phyloP scores from a whole-genome alignment of 2,888 invertebrate genomes.

The Melanchra persicariae region DNA sequence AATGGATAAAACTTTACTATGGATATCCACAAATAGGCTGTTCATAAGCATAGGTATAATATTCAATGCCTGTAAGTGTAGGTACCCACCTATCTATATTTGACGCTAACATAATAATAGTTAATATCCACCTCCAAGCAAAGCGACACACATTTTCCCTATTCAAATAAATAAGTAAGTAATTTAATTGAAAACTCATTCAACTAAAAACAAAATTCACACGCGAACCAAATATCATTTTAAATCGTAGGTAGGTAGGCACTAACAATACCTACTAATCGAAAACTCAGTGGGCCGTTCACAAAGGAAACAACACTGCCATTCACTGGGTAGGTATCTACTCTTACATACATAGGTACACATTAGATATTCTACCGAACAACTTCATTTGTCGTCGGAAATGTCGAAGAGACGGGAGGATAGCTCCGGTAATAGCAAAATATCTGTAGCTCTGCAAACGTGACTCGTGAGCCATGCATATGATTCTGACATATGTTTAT shows the following conservation, averaged over 20 bases:
- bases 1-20: too few relatives aligned
- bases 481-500: slow-evolving; percentile 73
- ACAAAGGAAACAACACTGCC: slow-evolving; percentile 48
- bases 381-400: slow-evolving; percentile 80
- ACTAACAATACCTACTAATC: slow-evolving; percentile 28
- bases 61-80: too few relatives aligned
- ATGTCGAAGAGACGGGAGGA: slow-evolving; percentile 67
- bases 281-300: slow-evolving; percentile 53
- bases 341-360: slow-evolving; percentile 20
- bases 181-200: slow-evolving; percentile 24
- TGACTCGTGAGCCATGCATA: slow-evolving; percentile 60
- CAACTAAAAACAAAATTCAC: slow-evolving; percentile 16
- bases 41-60: too few relatives aligned
- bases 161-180: background rate
- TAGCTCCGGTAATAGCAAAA: slow-evolving; percentile 66
- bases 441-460: slow-evolving; percentile 60
- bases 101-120: too few relatives aligned
- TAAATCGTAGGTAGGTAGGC: background rate
- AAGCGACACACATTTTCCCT: background rate
- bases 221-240: slow-evolving; percentile 21
- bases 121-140: too few relatives aligned
- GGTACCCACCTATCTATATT: too few relatives aligned
- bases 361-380: slow-evolving; percentile 79
- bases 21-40: too few relatives aligned
- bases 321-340: slow-evolving; percentile 33